A percentile compares a stretch with the other conserved stretches of the same genome.
Conservation (phyloP, 30 jellyfish, hydroid and myxozoan genomes). For the Chrysaora quinquecirrha region DNA sequence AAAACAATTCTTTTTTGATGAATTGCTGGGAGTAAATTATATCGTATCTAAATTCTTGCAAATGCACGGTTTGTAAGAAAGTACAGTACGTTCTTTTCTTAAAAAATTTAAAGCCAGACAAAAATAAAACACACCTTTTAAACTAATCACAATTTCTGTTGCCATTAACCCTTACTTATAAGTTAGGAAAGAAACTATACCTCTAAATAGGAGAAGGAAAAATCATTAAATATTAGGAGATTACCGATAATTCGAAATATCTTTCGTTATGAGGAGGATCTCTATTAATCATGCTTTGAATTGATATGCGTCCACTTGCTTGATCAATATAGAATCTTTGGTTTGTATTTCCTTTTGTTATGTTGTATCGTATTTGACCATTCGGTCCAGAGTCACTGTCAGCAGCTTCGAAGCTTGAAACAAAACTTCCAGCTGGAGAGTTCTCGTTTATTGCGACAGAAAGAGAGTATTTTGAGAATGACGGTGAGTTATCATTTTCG, state of each 20-base stretch:
- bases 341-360: constrained; percentile 37
- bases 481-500: constrained; percentile 64
- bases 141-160: too few relatives aligned
- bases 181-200: too few relatives aligned
- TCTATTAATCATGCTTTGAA: constrained; percentile 54
- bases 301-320: constrained; percentile 55
- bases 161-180: too few relatives aligned
- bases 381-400: constrained; percentile 75
- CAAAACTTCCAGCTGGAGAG: constrained; percentile 27
- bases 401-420: constrained; percentile 44
- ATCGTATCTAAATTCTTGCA: too few relatives aligned
- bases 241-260: constrained; percentile 27
- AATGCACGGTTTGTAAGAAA: too few relatives aligned
- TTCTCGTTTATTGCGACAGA: constrained; percentile 33
- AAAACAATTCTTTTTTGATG: too few relatives aligned
- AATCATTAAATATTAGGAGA: too few relatives aligned
- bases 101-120: too few relatives aligned
- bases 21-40: too few relatives aligned
- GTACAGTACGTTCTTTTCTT: too few relatives aligned
- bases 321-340: constrained; percentile 53
- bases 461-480: background rate
- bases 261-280: constrained; percentile 63
- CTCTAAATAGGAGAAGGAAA: too few relatives aligned
- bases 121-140: too few relatives aligned
- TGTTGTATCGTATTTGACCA: constrained; percentile 52